Evolutionary conservation across 2,888 invertebrate genomes (phyloP), one percentile per base, ranked within the genome.

Genomic region (Melinaea marsaeus): DNA sequence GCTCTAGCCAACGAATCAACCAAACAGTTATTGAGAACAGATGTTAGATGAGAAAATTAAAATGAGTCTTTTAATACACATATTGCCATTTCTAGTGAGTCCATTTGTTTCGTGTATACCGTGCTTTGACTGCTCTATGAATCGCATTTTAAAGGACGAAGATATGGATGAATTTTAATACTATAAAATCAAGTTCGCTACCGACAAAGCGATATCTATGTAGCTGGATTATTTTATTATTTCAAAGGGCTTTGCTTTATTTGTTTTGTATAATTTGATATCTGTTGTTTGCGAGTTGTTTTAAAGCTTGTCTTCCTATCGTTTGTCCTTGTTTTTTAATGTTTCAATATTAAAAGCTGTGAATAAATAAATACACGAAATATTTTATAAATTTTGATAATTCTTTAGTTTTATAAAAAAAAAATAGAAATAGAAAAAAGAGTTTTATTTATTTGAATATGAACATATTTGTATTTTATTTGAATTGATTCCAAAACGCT

Each of bases 101-200:
- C 80, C 80, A 0, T 81, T 78, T 51, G 77, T 80, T 2, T 80
- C 80, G 0, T 80, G 80, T 46, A 74, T 79, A 47, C 80, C 81
- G 0, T 80, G 76, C 13, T 80, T 64, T 60, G 77, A 80, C 42
- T 79, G 79, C 58, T 81, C 80, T 22, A 75, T 80, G 72, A 70
- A 79, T 51, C 70, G 64, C 5, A 72, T 79, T n/a, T 64, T 80
- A 0, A 69, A 72, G n/a, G 76, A 79, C 0, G 74, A 77, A 22
- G 70, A 75, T 2, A 42, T 42, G 42, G 42, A 42, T 42, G 58
- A 69, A 47, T 61, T 67, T 32, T 2, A 22, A 60, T 33, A 37
- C 47, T n/a, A n/a, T n/a, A 54, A 58, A 46, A 11, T 11, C 13
- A 48, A 48, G 35, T 7, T 58, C 51, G 2, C 42, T 42, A 5